These are phyloP conservation scores for Gymnoscelis rufifasciata DNA, from an alignment of 2,888 invertebrate genomes.

Conservation along the genomic window DNA sequence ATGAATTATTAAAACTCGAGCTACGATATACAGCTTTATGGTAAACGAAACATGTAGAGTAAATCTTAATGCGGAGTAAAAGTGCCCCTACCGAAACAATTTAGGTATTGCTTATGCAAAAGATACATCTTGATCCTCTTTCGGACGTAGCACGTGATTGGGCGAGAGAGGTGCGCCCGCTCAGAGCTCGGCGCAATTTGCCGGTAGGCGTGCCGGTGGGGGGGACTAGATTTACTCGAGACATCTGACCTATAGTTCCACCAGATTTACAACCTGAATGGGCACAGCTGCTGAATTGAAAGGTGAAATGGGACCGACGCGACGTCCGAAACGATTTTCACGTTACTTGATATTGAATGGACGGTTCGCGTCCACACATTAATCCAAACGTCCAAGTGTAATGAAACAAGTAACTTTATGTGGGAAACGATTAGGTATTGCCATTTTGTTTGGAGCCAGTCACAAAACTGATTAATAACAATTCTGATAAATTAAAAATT, in stretches of 20 bases:
- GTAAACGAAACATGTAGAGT: neutral
- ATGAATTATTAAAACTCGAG: neutral
- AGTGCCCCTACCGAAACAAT: conserved; percentile 10
- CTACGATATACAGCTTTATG: neutral
- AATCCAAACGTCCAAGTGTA: conserved; percentile 4
- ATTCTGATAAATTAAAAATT: neutral
- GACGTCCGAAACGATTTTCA: conserved; percentile 16
- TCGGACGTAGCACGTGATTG: conserved; percentile 48
- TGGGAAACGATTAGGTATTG: neutral
- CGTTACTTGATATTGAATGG: conserved; percentile 12
- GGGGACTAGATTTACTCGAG: conserved; percentile 33
- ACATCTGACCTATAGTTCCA: conserved; percentile 29
- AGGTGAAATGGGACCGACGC: conserved; percentile 15
- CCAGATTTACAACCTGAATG: conserved; percentile 21
- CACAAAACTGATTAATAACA: neutral
- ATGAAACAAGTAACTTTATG: conserved; percentile 2
- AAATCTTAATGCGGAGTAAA: neutral
- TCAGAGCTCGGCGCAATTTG: conserved; percentile 56
- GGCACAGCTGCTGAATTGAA: conserved; percentile 20
- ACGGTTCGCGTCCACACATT: conserved; percentile 4
- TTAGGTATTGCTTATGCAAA: conserved; percentile 12
- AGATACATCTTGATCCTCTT: conserved; percentile 49
- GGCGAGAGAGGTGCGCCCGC: conserved; percentile 57
- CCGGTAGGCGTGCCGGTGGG: conserved; percentile 57
- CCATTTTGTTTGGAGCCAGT: no score